Percentiles rank a stretch among this genome's conserved stretches.
Conservation (phyloP, 1,140 invertebrate species). For the Meteorus sp. region DNA sequence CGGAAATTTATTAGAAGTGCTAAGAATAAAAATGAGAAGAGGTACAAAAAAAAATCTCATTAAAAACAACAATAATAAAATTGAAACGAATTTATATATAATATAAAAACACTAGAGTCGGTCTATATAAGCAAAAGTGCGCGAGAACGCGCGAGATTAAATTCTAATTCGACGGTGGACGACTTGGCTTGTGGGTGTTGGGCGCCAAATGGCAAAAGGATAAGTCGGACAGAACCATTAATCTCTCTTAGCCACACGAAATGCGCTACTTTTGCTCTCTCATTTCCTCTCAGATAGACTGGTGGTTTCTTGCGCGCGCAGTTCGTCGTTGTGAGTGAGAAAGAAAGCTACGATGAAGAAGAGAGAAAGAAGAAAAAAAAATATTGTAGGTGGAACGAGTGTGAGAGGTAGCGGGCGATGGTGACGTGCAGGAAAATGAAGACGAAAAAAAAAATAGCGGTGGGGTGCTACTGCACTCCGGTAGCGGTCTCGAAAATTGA, state of each 20-base stretch:
- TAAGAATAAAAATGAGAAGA: too few relatives aligned
- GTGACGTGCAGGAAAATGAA: too few relatives aligned
- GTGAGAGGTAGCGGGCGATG: neutral
- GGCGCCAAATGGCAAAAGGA: constrained; percentile 13
- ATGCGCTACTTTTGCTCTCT: constrained; percentile 9
- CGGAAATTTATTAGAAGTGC: neutral
- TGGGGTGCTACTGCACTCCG: neutral
- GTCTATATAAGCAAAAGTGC: neutral
- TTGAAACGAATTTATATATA: too few relatives aligned
- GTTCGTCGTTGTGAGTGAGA: neutral
- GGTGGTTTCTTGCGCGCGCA: neutral
- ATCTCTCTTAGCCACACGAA: constrained; percentile 28
- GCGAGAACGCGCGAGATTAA: constrained; percentile 13
- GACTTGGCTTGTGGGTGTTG: neutral
- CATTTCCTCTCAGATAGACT: too few relatives aligned
- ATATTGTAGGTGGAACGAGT: neutral
- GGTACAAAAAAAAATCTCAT: too few relatives aligned
- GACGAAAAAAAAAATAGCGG: neutral
- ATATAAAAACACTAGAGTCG: neutral
- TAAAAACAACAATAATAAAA: too few relatives aligned
- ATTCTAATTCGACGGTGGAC: constrained; percentile 28
- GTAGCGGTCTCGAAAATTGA: constrained; percentile 26
- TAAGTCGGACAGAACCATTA: constrained; percentile 24
- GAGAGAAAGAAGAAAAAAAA: neutral
- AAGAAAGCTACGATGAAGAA: neutral